A percentile compares a stretch with the other conserved stretches of the same genome.
phyloP scores from a whole-genome alignment of 2,888 invertebrate species.

The Embidobia sp. region DNA sequence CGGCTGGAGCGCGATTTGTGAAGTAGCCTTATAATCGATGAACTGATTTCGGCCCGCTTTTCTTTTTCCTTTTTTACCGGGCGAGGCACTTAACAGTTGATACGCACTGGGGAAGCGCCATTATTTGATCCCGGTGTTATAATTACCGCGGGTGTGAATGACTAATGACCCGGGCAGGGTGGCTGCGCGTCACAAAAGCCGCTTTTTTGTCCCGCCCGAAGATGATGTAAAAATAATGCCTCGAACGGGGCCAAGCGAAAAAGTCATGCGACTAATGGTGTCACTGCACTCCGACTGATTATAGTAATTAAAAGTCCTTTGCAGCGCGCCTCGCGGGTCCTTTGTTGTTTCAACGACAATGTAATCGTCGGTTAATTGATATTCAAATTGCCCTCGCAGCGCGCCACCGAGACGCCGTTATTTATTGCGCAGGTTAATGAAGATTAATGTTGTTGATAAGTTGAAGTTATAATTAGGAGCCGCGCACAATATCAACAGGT shows the following conservation, averaged over 20 bases:
- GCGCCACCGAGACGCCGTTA: constrained; percentile 45
- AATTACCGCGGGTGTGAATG: constrained; percentile 66
- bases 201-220: constrained; percentile 53
- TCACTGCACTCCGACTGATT: constrained; percentile 54
- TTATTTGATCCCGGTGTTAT: constrained; percentile 65
- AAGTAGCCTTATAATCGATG: constrained; percentile 63
- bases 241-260: constrained; percentile 32
- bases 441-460: constrained; percentile 61
- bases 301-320: constrained; percentile 60
- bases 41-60: constrained; percentile 54
- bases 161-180: constrained; percentile 62
- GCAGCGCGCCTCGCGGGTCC: constrained; percentile 23
- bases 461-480: constrained; percentile 52
- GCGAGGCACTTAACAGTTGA: constrained; percentile 61
- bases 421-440: constrained; percentile 54
- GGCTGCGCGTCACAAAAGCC: constrained; percentile 59
- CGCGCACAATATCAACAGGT: constrained; percentile 54
- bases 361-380: constrained; percentile 55
- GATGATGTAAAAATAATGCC: constrained; percentile 58
- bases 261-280: constrained; percentile 57
- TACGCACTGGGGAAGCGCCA: constrained; percentile 63
- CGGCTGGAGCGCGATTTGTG: constrained; percentile 52
- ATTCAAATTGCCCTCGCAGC: constrained; percentile 44
- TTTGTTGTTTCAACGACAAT: constrained; percentile 49
- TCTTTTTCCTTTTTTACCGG: constrained; percentile 49